Evolutionary conservation across 2,888 invertebrate genomes (phyloP).

Genomic region (Doris montereyensis): DNA sequence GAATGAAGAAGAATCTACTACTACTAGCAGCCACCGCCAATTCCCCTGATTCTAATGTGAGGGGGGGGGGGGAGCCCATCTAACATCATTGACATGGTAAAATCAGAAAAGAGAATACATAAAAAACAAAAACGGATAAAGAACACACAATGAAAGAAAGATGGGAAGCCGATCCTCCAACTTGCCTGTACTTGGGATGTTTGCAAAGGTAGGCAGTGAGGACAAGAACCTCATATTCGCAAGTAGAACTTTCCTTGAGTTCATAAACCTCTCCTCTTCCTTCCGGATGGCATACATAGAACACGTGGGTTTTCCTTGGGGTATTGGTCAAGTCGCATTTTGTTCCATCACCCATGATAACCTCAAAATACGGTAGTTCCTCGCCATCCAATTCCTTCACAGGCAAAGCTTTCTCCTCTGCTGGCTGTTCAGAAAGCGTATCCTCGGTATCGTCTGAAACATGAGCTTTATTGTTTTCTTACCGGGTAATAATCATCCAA

Average conservation of each 20-base stretch:
- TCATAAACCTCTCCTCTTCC: constrained; percentile 94
- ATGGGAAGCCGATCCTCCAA: too few species aligned
- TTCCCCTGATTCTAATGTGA: too few species aligned
- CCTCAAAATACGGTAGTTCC: constrained; percentile 85
- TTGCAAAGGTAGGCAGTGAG: constrained; percentile 88
- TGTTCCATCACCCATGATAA: constrained; percentile 88
- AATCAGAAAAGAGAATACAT: too few species aligned
- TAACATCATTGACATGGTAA: too few species aligned
- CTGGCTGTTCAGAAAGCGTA: not conserved
- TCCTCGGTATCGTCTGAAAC: not conserved
- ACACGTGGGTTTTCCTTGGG: constrained; percentile 85
- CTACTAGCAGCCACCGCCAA: too few species aligned
- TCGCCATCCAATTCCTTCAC: constrained; percentile 82
- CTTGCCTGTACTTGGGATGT: constrained; percentile 83
- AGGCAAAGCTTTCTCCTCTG: not conserved
- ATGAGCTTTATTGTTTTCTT: too few species aligned
- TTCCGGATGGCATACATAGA: constrained; percentile 89
- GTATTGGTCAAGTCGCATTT: constrained; percentile 91
- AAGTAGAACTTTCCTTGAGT: constrained; percentile 92
- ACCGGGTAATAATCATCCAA: too few species aligned
- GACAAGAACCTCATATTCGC: constrained; percentile 94
- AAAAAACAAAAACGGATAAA: too few species aligned
- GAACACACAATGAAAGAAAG: too few species aligned
- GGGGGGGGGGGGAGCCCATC: too few species aligned
- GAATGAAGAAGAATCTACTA: too few species aligned